Percentiles rank a stretch among this genome's conserved stretches.
Conservation (phyloP, 2,113 vertebrate species). For the Odontesthes bonariensis region DNA sequence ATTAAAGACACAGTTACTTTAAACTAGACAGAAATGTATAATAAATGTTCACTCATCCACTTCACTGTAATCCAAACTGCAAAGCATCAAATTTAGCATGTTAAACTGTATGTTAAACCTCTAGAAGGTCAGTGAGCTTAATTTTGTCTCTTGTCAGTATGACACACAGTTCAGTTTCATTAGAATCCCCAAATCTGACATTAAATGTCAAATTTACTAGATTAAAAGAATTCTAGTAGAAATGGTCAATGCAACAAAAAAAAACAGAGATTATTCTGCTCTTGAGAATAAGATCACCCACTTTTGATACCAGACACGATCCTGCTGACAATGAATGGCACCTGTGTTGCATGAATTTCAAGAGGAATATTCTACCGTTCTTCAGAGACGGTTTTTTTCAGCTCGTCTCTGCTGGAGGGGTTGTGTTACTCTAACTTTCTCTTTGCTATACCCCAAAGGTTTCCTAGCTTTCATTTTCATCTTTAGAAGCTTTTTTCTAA, state of each 20-base stretch:
- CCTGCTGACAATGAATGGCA: not conserved
- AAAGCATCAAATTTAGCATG: not conserved
- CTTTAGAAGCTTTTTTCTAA: conserved; percentile 4
- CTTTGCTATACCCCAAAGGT: conserved; percentile 8
- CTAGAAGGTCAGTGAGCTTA: not conserved
- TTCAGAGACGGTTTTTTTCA: not conserved
- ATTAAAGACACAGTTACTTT: too few relatives aligned
- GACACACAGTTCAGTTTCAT: not conserved
- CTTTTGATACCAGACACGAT: not conserved
- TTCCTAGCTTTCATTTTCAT: conserved; percentile 1
- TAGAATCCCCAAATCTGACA: not conserved
- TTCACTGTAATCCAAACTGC: not conserved
- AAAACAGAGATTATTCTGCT: not conserved
- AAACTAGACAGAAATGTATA: too few relatives aligned
- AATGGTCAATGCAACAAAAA: not conserved
- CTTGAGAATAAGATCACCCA: not conserved
- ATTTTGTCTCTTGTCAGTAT: not conserved
- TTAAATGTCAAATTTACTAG: not conserved
- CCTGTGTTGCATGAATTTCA: not conserved
- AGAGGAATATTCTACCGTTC: not conserved
- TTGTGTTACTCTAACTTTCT: not conserved
- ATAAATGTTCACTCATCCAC: too few relatives aligned
- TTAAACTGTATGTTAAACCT: too few relatives aligned
- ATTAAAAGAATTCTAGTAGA: not conserved
- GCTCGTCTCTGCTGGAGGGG: not conserved